Evolutionary conservation across 2,113 vertebrate species (phyloP).

Genomic region (Lophura nycthemera): DNA sequence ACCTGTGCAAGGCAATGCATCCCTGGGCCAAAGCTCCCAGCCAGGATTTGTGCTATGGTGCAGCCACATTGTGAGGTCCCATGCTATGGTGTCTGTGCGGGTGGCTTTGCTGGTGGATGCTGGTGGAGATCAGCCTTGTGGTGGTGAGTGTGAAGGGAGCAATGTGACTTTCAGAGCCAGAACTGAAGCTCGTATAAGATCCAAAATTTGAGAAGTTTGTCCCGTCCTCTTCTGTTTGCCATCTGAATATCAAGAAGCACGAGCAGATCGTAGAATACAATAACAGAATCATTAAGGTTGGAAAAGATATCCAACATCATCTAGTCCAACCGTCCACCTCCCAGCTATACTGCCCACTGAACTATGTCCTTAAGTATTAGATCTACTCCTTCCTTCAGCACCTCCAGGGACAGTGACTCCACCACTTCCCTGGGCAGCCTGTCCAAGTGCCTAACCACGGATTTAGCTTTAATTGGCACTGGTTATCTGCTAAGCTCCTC

Average conservation of each 20-base stretch:
- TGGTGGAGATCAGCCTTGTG: not conserved
- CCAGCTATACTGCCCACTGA: too few relatives aligned
- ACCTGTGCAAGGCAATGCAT: fast-evolving
- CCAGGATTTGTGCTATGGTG: not conserved
- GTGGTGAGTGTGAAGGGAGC: fast-evolving
- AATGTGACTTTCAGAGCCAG: not conserved
- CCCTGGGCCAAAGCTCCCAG: not conserved
- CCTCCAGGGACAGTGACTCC: too few relatives aligned
- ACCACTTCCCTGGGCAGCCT: too few relatives aligned
- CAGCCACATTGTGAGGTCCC: not conserved
- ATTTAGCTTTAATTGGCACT: not conserved
- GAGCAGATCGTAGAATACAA: not conserved
- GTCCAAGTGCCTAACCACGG: too few relatives aligned
- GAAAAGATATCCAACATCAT: too few relatives aligned
- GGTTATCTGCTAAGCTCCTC: not conserved
- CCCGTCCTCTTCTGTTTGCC: not conserved
- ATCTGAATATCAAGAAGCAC: not conserved
- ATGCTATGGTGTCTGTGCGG: not conserved
- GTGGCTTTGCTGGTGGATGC: not conserved
- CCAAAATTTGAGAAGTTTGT: not conserved
- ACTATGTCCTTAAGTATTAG: too few relatives aligned
- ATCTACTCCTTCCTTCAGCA: too few relatives aligned
- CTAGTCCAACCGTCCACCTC: too few relatives aligned
- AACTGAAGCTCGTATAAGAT: not conserved
- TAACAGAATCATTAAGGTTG: too few relatives aligned